Evolutionary conservation across 2,888 invertebrate genomes (phyloP), one percentile per base, ranked within the genome.

Genomic region (Lasioglossum figueresi): DNA sequence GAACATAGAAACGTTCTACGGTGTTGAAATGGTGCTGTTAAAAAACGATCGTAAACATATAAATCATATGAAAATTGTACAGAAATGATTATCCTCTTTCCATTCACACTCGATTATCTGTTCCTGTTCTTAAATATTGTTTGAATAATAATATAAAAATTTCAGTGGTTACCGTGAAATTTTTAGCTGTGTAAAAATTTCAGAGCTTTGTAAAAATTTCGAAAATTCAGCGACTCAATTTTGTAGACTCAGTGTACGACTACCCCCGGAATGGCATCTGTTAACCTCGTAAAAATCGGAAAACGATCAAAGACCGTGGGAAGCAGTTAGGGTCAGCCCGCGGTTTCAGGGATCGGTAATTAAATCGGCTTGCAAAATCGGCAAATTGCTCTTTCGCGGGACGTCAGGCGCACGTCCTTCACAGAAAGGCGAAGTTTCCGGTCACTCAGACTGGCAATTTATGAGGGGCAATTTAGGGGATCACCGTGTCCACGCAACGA

Each of bases 391-490:
- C 48, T 71, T 76, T 48, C 71, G 70, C 37, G 12, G 31, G 12
- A 72, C 68, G 77, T 72, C 59, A 76, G 63, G 34, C 75, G 37
- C 63, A 34, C 40, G 75, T 83, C 78, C 56, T 80, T 78, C 74
- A 5, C 12, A 34, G 40, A 68, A 73, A 76, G 76, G 59, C 77
- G 78, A 84, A 76, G 78, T 79, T 74, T 43, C 59, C 34, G 72
- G 48, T 43, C 72, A 59, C 78, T 84, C 75, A 59, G 76, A 79
- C 80, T 78, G 77, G 48, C 84, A 87, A 89, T 89, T 82, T 89
- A 88, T 80, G 84, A 86, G 77, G 76, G 77, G 52, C 89, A 90
- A 90, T 90, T 89, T 89, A 83, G 90, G 71, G 84, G 83, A 87
- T 89, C 83, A 85, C 73, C 79, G 74, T 78, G 80, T 83, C 71